Percentiles rank a stretch among this genome's conserved stretches.
Evolutionary conservation across 2,113 vertebrate genomes (phyloP).

Genomic region (Morone chrysops): DNA sequence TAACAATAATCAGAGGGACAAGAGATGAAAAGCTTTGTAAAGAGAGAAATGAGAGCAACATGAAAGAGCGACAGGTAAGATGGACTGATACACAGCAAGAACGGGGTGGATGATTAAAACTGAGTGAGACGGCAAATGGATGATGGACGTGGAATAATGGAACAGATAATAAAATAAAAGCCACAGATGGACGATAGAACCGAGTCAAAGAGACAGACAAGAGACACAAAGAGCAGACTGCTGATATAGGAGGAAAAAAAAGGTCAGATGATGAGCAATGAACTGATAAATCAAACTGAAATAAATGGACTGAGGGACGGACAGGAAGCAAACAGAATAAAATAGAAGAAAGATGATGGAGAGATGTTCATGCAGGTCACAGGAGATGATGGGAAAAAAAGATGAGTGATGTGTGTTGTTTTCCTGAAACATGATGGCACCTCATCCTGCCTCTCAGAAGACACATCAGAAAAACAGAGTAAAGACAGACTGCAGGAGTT

Average conservation of each 20-base stretch:
- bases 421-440: background rate
- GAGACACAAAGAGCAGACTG: background rate
- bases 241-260: background rate
- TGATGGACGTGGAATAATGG: slow-evolving; percentile 11
- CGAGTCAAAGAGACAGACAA: slow-evolving; percentile 22
- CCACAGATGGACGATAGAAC: slow-evolving; percentile 21
- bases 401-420: slow-evolving; percentile 10
- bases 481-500: background rate
- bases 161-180: slow-evolving; percentile 36
- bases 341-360: slow-evolving; percentile 14
- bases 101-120: slow-evolving; percentile 26
- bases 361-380: background rate
- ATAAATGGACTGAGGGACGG: background rate
- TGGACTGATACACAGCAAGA: slow-evolving; percentile 19
- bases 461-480: background rate
- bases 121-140: slow-evolving; percentile 12
- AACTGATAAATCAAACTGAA: slow-evolving; percentile 34
- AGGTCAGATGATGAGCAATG: slow-evolving; percentile 17
- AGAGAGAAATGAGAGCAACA: slow-evolving; percentile 9
- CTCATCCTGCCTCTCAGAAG: background rate
- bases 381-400: background rate
- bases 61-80: slow-evolving; percentile 21
- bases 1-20: background rate
- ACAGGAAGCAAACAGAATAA: slow-evolving; percentile 3
- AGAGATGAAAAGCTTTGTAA: background rate